Evolutionary conservation across 1,140 invertebrate species (phyloP).

Genomic region (Asbolus verrucosus): DNA sequence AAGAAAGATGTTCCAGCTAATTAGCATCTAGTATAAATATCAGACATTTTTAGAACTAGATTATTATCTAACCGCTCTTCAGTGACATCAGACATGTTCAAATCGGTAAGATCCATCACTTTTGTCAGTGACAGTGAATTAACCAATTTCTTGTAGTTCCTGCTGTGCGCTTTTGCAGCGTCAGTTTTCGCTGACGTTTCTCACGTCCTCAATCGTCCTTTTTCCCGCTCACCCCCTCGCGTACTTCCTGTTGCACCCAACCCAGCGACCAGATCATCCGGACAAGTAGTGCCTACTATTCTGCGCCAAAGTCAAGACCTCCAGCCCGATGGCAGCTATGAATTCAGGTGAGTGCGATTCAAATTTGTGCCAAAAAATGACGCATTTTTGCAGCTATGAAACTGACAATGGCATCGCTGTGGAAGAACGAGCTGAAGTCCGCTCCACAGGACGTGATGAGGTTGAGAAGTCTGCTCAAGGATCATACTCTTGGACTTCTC

Average conservation of each 20-base stretch:
- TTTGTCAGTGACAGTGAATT: background rate
- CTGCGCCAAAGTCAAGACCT: constrained; percentile 20
- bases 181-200: constrained; percentile 1
- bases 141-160: background rate
- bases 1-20: constrained; percentile 20
- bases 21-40: constrained; percentile 35
- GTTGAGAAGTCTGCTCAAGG: constrained; percentile 35
- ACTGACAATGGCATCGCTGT: constrained; percentile 69
- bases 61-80: constrained; percentile 2
- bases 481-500: constrained; percentile 29
- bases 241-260: too few species aligned
- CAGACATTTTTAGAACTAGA: constrained; percentile 18
- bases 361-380: background rate
- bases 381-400: constrained; percentile 60
- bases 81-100: constrained; percentile 9
- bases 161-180: background rate
- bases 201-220: constrained; percentile 1
- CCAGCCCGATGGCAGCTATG: constrained; percentile 17
- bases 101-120: background rate
- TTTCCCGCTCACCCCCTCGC: constrained; percentile 8
- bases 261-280: background rate
- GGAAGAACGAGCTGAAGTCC: constrained; percentile 63
- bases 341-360: constrained; percentile 16
- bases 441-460: constrained; percentile 28
- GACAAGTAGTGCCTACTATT: constrained; percentile 5